Conservation (phyloP, 2,888 invertebrate genomes). For the Caenorhabditis angaria region DNA sequence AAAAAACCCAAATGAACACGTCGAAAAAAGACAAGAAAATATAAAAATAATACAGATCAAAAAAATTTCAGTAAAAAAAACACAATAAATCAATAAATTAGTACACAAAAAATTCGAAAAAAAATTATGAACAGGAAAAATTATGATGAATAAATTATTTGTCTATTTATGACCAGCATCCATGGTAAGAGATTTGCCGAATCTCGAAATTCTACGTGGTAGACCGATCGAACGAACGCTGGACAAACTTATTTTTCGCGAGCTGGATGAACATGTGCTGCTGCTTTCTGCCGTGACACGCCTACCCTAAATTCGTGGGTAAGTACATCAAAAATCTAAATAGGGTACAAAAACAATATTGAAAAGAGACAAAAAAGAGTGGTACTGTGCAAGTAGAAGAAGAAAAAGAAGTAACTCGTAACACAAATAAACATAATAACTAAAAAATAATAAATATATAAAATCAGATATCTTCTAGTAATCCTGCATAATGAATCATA, state of each 20-base stretch:
- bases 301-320: slow-evolving; percentile 40
- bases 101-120: neutral
- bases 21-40: slow-evolving; percentile 8
- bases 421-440: slow-evolving; percentile 1
- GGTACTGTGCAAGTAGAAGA: neutral
- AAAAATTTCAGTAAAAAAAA: slow-evolving; percentile 14
- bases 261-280: slow-evolving; percentile 34
- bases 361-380: neutral
- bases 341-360: too few relatives aligned
- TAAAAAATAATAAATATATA: neutral
- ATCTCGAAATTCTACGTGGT: slow-evolving; percentile 63
- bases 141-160: neutral
- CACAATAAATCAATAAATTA: neutral
- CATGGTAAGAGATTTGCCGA: slow-evolving; percentile 70
- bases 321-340: slow-evolving; percentile 19
- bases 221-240: slow-evolving; percentile 68
- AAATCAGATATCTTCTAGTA: slow-evolving; percentile 32
- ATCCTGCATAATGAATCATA: slow-evolving; percentile 28
- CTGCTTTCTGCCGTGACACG: slow-evolving; percentile 35
- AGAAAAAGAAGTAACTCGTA: slow-evolving; percentile 1
- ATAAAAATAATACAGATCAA: neutral
- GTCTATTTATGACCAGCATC: slow-evolving; percentile 54
- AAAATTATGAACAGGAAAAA: neutral
- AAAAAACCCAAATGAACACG: neutral
- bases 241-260: slow-evolving; percentile 69